Conservation (phyloP, 2,797 vertebrate genomes). For the Xenopus petersii region DNA sequence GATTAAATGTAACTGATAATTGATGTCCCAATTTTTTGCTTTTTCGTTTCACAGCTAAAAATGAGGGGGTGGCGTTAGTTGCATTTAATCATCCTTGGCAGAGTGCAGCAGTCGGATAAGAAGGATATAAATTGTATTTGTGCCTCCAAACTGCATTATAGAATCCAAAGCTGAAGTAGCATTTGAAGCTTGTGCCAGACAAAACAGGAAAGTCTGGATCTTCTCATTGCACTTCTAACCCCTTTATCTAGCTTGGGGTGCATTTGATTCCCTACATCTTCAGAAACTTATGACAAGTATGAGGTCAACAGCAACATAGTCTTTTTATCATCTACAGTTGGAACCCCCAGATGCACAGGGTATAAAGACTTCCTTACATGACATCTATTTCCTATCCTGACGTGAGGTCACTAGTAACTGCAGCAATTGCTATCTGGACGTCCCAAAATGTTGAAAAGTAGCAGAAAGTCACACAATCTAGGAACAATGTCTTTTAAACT, state of each 20-base stretch:
- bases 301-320: too few species aligned
- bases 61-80: constrained; percentile 12
- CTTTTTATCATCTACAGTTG: too few species aligned
- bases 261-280: too few species aligned
- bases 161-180: background rate
- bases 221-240: constrained; percentile 28
- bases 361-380: too few species aligned
- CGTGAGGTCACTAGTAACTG: too few species aligned
- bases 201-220: constrained; percentile 29
- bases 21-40: constrained; percentile 22
- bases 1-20: constrained; percentile 18
- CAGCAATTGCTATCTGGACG: too few species aligned
- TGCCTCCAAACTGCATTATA: constrained; percentile 27
- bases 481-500: too few species aligned
- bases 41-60: background rate
- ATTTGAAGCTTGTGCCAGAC: constrained; percentile 37
- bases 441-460: too few species aligned
- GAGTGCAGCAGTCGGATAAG: constrained; percentile 28
- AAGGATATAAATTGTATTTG: constrained; percentile 44
- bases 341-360: too few species aligned
- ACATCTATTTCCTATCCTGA: too few species aligned
- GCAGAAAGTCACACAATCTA: too few species aligned
- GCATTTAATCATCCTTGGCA: constrained; percentile 41
- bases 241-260: background rate
- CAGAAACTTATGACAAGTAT: too few species aligned